phyloP scores from a whole-genome alignment of 2,113 vertebrate genomes.

The Labeo catla region DNA sequence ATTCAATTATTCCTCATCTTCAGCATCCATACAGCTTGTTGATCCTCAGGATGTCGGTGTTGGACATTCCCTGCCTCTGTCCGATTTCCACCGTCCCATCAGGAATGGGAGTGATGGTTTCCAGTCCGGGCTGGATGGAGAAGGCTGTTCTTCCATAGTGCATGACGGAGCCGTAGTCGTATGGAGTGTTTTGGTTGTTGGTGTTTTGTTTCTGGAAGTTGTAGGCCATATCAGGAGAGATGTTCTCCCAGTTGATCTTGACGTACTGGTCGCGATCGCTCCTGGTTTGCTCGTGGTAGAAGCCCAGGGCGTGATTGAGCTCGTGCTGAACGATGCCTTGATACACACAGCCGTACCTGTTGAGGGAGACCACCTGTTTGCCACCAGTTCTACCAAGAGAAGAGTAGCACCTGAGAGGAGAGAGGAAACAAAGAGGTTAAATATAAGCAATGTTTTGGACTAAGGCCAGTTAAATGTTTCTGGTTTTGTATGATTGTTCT shows the following conservation, averaged over 20 bases:
- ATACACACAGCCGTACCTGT: slow-evolving; percentile 40
- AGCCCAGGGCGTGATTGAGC: no score
- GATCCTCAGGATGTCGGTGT: slow-evolving; percentile 53
- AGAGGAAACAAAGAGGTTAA: background rate
- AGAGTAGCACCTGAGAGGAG: slow-evolving; percentile 63
- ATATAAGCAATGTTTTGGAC: no score
- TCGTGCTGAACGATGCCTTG: slow-evolving; percentile 50
- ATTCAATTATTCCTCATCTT: background rate
- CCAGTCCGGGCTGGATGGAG: slow-evolving; percentile 23
- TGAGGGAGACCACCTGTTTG: slow-evolving; percentile 63
- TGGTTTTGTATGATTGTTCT: slow-evolving; percentile 11
- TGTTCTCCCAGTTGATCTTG: no score
- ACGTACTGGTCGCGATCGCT: no score
- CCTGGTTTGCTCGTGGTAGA: no score
- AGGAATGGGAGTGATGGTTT: slow-evolving; percentile 58
- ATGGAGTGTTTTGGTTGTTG: no score
- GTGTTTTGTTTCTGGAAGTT: no score
- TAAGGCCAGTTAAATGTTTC: no score
- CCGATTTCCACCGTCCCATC: slow-evolving; percentile 40
- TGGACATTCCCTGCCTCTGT: slow-evolving; percentile 47
- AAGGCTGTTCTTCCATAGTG: slow-evolving; percentile 60
- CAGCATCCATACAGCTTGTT: slow-evolving; percentile 53
- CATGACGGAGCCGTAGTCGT: slow-evolving; percentile 63
- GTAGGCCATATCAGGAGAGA: no score
- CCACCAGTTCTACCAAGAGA: slow-evolving; percentile 55